A percentile compares a stretch with the other conserved stretches of the same genome.
Evolutionary conservation across 2,888 invertebrate genomes (phyloP).

Genomic region (Trichogramma evanescens): DNA sequence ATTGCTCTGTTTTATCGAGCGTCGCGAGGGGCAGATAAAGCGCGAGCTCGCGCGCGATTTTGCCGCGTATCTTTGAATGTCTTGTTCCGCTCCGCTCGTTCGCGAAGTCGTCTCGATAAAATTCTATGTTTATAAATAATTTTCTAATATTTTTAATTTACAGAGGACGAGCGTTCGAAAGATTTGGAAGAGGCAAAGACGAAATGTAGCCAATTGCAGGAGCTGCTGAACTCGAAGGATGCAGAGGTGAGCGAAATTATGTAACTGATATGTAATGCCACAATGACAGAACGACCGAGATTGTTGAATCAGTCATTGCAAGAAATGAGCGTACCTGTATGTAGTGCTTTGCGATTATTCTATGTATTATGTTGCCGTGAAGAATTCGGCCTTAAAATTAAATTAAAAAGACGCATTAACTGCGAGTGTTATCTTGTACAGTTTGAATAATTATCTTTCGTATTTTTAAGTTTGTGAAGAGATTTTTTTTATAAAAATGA

Average conservation of each 20-base stretch:
- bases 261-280: too few relatives aligned
- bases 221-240: constrained; percentile 40
- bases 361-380: too few relatives aligned
- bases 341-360: too few relatives aligned
- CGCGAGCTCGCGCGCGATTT: not conserved
- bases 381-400: too few relatives aligned
- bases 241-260: constrained; percentile 35
- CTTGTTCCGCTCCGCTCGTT: not conserved
- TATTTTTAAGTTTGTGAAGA: too few relatives aligned
- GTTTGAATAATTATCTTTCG: too few relatives aligned
- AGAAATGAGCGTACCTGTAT: too few relatives aligned
- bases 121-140: not conserved
- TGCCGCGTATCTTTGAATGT: not conserved
- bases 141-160: not conserved
- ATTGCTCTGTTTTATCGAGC: constrained; percentile 36
- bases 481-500: too few relatives aligned
- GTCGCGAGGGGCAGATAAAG: constrained; percentile 1
- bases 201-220: constrained; percentile 40
- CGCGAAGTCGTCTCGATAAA: not conserved
- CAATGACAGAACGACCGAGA: too few relatives aligned
- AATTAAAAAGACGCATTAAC: too few relatives aligned
- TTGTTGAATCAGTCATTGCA: too few relatives aligned
- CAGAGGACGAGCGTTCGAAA: constrained; percentile 33
- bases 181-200: constrained; percentile 39
- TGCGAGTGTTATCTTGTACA: too few relatives aligned